Conservation (phyloP, 2,113 vertebrate genomes). For the Elgaria multicarinata region DNA sequence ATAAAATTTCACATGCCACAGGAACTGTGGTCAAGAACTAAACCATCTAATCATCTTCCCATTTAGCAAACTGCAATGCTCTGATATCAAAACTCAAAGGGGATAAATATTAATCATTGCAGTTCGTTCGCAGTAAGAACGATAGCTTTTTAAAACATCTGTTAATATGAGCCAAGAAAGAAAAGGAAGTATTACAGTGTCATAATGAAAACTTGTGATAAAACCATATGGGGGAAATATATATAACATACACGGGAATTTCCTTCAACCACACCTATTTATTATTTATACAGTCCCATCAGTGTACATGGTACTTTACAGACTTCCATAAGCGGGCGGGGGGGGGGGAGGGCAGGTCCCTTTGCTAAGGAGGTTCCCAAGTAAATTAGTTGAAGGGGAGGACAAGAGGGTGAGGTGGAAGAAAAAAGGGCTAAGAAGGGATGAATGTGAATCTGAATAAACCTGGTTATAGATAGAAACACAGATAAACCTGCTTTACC, state of each 20-base stretch:
- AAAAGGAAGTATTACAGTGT: not conserved
- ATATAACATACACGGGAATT: not conserved
- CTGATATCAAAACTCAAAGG: slow-evolving; percentile 46
- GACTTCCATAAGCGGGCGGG: not conserved
- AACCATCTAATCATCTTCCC: slow-evolving; percentile 52
- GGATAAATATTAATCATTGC: slow-evolving; percentile 52
- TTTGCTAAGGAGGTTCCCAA: not conserved
- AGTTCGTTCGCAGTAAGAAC: slow-evolving; percentile 10
- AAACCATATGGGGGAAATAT: not conserved
- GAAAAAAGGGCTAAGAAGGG: not conserved
- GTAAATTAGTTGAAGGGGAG: not conserved
- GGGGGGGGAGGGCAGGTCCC: not conserved
- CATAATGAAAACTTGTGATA: not conserved
- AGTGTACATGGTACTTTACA: not conserved
- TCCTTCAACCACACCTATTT: slow-evolving; percentile 47
- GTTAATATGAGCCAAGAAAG: not conserved
- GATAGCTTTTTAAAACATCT: not conserved
- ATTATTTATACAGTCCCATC: not conserved
- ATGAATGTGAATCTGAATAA: not conserved
- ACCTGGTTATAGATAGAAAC: not conserved
- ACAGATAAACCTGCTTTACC: not conserved
- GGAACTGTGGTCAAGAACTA: slow-evolving; percentile 43
- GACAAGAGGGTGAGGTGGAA: not conserved
- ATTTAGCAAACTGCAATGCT: slow-evolving; percentile 60
- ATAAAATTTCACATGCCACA: slow-evolving; percentile 51